Evolutionary conservation across 2,797 vertebrate species (phyloP).

Genomic region (Xenentodon cancila): DNA sequence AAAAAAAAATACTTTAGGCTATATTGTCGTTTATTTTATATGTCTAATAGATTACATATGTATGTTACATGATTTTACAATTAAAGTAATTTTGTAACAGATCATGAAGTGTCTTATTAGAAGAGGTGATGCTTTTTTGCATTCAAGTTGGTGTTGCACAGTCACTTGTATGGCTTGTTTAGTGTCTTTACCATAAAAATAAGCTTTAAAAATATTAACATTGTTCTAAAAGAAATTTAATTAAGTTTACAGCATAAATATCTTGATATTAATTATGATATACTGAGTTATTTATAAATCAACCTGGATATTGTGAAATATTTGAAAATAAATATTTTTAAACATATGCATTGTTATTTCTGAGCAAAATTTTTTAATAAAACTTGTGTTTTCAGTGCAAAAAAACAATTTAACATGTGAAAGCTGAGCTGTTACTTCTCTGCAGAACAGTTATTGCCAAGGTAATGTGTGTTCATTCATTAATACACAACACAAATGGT

Average conservation of each 20-base stretch:
- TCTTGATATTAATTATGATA: conserved; percentile 73
- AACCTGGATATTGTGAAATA: conserved; percentile 77
- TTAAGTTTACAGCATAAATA: conserved; percentile 80
- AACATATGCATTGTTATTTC: conserved; percentile 44
- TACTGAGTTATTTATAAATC: conserved; percentile 78
- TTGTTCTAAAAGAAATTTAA: conserved; percentile 79
- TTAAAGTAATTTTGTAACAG: conserved; percentile 86
- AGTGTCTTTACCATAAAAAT: conserved; percentile 78
- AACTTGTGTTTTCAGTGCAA: conserved; percentile 7
- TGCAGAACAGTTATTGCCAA: too few relatives aligned
- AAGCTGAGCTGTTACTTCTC: too few relatives aligned
- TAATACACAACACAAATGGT: neutral
- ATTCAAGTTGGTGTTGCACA: conserved; percentile 79
- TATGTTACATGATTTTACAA: conserved; percentile 82
- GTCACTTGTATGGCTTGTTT: conserved; percentile 75
- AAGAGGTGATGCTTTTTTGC: conserved; percentile 67
- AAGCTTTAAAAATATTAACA: conserved; percentile 82
- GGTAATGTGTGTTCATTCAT: too few relatives aligned
- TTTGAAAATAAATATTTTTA: conserved; percentile 81
- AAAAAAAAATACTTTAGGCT: conserved; percentile 66
- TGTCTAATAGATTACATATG: conserved; percentile 79
- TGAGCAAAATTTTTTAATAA: conserved; percentile 5
- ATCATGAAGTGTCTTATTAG: conserved; percentile 86
- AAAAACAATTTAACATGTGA: neutral
- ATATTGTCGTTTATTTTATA: conserved; percentile 86